Evolutionary conservation across 1,140 invertebrate species (phyloP).

Genomic region (Cyclargus thomasi): DNA sequence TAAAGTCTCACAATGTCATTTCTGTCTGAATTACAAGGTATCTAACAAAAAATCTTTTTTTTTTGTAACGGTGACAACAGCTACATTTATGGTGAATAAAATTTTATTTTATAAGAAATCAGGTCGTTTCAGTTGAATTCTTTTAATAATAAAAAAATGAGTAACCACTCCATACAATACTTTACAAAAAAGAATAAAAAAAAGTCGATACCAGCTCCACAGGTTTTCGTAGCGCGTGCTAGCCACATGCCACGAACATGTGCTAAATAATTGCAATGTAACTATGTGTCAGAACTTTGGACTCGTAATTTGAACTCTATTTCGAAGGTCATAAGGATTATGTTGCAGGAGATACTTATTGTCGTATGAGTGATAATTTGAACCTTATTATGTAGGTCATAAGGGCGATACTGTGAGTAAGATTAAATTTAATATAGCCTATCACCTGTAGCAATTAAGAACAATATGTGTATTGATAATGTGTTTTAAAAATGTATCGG

Average conservation of each 20-base stretch:
- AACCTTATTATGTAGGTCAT: neutral
- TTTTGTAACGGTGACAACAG: too few relatives aligned
- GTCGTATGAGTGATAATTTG: neutral
- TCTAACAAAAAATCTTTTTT: too few relatives aligned
- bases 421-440: conserved; percentile 26
- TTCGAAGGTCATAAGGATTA: neutral
- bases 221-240: conserved; percentile 38
- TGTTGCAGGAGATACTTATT: neutral
- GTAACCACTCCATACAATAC: neutral
- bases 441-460: conserved; percentile 51
- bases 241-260: conserved; percentile 34
- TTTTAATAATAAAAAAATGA: neutral
- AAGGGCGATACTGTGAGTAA: neutral
- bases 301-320: conserved; percentile 23
- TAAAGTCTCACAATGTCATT: too few relatives aligned
- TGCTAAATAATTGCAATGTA: conserved; percentile 48
- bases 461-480: conserved; percentile 38
- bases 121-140: too few relatives aligned
- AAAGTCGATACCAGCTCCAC: conserved; percentile 25
- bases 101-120: too few relatives aligned
- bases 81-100: too few relatives aligned
- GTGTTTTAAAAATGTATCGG: neutral
- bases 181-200: conserved; percentile 8
- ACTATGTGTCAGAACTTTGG: conserved; percentile 32
- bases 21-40: too few relatives aligned